Evolutionary conservation across 2,113 vertebrate species (phyloP), one percentile per base, ranked within the genome.

Genomic region (Oreotrochilus melanogaster): DNA sequence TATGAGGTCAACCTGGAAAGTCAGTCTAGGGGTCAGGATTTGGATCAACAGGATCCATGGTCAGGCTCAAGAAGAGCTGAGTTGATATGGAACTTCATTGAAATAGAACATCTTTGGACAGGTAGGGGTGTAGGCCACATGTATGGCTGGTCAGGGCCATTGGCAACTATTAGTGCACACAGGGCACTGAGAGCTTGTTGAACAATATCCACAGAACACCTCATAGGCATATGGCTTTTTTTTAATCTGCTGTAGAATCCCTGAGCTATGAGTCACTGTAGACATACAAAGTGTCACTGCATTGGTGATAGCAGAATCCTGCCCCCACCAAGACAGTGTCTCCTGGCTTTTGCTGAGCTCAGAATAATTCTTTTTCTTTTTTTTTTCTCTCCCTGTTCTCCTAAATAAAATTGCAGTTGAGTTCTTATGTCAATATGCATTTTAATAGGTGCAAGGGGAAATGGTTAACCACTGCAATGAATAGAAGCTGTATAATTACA

Each of bases 161-260:
- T 31, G 39, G 48, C 37, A 45, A 9, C 28, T 42, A 3, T 22
- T 27, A 24, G 37, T 18, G 24, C 33, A 16, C 45, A 31, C 5
- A 25, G 13, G 19, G 10, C 54, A 31, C 21, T 24, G 35, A 11
- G 18, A 69, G 13, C 39, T 10, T 11, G 19, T 43, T 45, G 48
- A 86, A 50, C 42, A 28, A 8, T 25, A 30, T 7, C 56, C 25
- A 18, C 16, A 37, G 10, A 31, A n/a, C 14, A 14, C 18, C 9
- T 81, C 7, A 9, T 4, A 42, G 33, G 15, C 18, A 8, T 37
- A 22, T 2, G 2, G 22, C 23, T 50, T 30, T 0, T 5, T 69
- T 71, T 71, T 69, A 43, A 19, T 43, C 9, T 42, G 24, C 39
- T 48, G 4, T 22, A 56, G 16, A 31, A n/a, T 70, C 13, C 23